A percentile compares a stretch with the other conserved stretches of the same genome.
Conservation (phyloP, 2,113 vertebrate genomes). For the Carettochelys insculpta region DNA sequence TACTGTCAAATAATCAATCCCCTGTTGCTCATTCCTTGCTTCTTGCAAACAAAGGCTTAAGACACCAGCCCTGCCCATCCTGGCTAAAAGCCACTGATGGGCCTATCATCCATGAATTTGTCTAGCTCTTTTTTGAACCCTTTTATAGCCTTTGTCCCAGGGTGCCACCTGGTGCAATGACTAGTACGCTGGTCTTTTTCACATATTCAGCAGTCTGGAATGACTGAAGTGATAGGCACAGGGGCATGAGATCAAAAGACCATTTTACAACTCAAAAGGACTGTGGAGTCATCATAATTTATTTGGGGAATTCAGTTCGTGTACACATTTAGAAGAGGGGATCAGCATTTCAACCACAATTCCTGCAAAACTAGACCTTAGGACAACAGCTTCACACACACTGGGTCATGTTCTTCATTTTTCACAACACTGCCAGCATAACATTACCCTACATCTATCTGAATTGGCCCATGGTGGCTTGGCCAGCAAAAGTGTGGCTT, state of each 20-base stretch:
- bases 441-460: background rate
- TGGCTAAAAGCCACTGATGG: no score
- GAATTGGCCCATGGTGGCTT: background rate
- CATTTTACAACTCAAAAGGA: background rate
- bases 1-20: no score
- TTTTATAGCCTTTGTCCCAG: no score
- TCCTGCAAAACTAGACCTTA: background rate
- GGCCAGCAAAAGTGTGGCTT: background rate
- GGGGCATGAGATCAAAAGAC: background rate
- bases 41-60: no score
- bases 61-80: no score
- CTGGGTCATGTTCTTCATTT: background rate
- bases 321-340: background rate
- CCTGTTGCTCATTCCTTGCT: no score
- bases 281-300: background rate
- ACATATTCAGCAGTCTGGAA: background rate
- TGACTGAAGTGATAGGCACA: background rate
- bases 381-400: background rate
- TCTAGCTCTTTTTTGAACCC: no score
- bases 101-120: no score
- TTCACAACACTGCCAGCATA: background rate
- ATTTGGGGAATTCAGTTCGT: background rate
- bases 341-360: background rate
- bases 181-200: background rate
- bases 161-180: background rate